A percentile compares a stretch with the other conserved stretches of the same genome.
These are phyloP conservation scores for Reticulitermes lucifugus DNA, from an alignment of 2,888 invertebrate genomes.

Conservation along the genomic window DNA sequence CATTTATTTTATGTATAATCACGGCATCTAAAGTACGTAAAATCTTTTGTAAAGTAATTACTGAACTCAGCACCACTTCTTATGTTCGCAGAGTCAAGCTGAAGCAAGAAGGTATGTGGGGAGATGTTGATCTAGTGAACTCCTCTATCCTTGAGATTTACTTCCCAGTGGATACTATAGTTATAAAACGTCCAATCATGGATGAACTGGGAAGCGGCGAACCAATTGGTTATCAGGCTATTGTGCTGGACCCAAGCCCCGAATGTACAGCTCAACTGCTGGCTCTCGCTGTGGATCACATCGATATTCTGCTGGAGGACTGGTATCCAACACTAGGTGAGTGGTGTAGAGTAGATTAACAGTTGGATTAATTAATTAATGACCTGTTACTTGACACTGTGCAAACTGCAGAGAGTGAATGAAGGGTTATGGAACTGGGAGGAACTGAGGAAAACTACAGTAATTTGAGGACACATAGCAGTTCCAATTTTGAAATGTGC, in stretches of 20 bases:
- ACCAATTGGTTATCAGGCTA: conserved; percentile 72
- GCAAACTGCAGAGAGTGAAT: too few species aligned
- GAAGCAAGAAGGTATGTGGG: conserved; percentile 89
- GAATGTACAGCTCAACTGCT: conserved; percentile 85
- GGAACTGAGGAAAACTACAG: too few species aligned
- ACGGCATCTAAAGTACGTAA: too few species aligned
- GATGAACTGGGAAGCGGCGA: conserved; percentile 61
- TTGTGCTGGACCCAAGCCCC: conserved; percentile 82
- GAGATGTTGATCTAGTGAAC: conserved; percentile 80
- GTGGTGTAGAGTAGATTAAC: conserved; percentile 49
- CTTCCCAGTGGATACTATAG: conserved; percentile 78
- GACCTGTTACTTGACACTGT: too few species aligned
- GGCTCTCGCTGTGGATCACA: conserved; percentile 92
- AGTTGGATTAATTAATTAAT: too few species aligned
- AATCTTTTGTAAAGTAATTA: too few species aligned
- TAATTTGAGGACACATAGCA: too few species aligned
- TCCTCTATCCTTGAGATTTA: conserved; percentile 89
- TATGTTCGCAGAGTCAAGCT: conserved; percentile 68
- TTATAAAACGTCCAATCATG: conserved; percentile 66
- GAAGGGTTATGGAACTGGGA: too few species aligned
- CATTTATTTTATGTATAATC: too few species aligned
- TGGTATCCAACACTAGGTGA: conserved; percentile 93
- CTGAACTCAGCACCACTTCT: too few species aligned
- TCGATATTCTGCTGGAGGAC: conserved; percentile 95
- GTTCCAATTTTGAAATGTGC: too few species aligned